Conservation (phyloP, 2,888 invertebrate genomes). For the Piscicola geometra region DNA sequence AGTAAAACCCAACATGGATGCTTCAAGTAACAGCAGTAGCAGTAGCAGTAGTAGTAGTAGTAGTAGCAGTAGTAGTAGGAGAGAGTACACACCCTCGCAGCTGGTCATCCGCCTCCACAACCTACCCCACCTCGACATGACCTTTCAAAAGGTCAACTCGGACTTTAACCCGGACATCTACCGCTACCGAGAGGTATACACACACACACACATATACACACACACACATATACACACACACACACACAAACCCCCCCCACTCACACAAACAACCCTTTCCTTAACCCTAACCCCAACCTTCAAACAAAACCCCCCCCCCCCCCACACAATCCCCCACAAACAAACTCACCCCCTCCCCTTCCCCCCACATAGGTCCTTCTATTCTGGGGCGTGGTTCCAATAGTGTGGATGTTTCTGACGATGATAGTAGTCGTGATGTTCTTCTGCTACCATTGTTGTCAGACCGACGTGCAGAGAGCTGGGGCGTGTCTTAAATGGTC, state of each 20-base stretch:
- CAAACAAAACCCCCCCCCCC: neutral
- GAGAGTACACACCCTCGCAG: conserved; percentile 39
- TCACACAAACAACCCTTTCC: too few relatives aligned
- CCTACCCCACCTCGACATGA: conserved; percentile 86
- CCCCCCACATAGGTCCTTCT: conserved; percentile 73
- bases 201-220: too few relatives aligned
- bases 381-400: conserved; percentile 86
- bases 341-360: neutral
- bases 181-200: conserved; percentile 80
- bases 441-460: conserved; percentile 89
- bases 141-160: conserved; percentile 80
- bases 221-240: too few relatives aligned
- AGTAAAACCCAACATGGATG: too few relatives aligned
- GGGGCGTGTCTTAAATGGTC: conserved; percentile 70
- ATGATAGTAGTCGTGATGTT: conserved; percentile 82
- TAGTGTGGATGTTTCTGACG: conserved; percentile 84
- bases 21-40: too few relatives aligned
- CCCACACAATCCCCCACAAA: neutral
- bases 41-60: too few relatives aligned
- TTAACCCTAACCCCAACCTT: neutral
- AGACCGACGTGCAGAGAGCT: conserved; percentile 68
- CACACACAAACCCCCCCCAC: neutral
- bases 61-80: neutral
- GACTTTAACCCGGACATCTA: conserved; percentile 84
- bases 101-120: conserved; percentile 79